phyloP scores from a whole-genome alignment of 2,797 vertebrate species.

The Numenius phaeopus region DNA sequence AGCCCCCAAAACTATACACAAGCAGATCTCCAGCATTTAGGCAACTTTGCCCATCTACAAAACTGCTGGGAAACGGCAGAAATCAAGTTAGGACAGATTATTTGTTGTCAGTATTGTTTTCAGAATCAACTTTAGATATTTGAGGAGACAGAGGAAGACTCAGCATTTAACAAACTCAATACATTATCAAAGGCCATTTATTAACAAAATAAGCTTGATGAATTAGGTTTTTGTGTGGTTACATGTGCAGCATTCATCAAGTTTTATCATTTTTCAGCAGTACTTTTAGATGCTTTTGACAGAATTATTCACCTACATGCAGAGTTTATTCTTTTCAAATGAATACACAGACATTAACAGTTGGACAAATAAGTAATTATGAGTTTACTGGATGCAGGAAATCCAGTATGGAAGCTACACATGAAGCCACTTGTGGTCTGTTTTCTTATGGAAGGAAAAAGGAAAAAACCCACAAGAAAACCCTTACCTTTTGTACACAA shows the following conservation, averaged over 20 bases:
- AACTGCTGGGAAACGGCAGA: background rate
- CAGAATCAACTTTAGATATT: background rate
- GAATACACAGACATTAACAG: background rate
- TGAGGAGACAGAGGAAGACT: background rate
- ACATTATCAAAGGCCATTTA: background rate
- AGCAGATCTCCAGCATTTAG: background rate
- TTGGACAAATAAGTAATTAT: background rate
- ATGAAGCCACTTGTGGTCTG: background rate
- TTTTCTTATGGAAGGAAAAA: background rate
- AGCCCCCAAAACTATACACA: background rate
- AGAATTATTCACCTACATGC: background rate
- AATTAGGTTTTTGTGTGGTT: background rate
- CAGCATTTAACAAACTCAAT: background rate
- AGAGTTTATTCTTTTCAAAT: background rate
- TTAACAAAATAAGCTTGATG: background rate
- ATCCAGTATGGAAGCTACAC: background rate
- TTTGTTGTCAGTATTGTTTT: background rate
- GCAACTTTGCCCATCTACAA: background rate
- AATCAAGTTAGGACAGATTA: background rate
- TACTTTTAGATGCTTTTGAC: background rate
- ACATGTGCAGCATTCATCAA: background rate
- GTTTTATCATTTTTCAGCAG: background rate
- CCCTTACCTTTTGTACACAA: slow-evolving; percentile 94
- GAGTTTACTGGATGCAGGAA: background rate
- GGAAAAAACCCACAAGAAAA: background rate